These are phyloP conservation scores for Sinonovacula constricta DNA, from an alignment of 1,140 invertebrate genomes.

Conservation along the genomic window DNA sequence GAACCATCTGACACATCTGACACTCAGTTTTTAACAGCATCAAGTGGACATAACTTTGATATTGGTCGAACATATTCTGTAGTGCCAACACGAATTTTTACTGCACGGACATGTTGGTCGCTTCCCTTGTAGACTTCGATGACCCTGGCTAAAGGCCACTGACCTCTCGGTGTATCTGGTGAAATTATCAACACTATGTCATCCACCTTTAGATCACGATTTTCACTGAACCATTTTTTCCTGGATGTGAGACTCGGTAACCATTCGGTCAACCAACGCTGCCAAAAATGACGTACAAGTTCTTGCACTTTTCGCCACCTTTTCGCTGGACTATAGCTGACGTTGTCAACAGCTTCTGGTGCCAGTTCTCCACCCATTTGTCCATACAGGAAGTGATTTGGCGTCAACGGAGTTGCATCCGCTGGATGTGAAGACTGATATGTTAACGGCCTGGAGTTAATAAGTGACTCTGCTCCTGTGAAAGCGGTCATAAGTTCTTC, in stretches of 20 bases:
- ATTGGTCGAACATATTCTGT: conserved; percentile 9
- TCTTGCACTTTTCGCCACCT: conserved; percentile 44
- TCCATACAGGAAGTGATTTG: conserved; percentile 35
- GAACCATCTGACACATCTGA: not conserved
- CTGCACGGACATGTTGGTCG: not conserved
- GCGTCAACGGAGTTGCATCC: not conserved
- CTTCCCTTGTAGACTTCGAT: conserved; percentile 1
- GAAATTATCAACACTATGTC: not conserved
- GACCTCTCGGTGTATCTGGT: not conserved
- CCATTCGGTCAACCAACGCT: conserved; percentile 40
- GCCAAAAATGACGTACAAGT: conserved; percentile 43
- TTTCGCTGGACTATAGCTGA: not conserved
- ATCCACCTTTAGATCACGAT: not conserved
- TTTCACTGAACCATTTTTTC: not conserved
- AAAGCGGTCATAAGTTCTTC: conserved; percentile 36
- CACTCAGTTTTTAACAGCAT: too few relatives aligned
- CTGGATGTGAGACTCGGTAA: conserved; percentile 6
- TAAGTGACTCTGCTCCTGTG: conserved; percentile 25
- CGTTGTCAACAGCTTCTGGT: conserved; percentile 7
- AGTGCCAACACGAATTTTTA: conserved; percentile 4
- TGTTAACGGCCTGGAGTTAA: conserved; percentile 39
- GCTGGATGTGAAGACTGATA: conserved; percentile 24
- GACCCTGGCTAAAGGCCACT: not conserved
- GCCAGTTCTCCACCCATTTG: conserved; percentile 26
- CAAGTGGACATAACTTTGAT: conserved; percentile 7